Conservation (phyloP, 2,113 vertebrate species). For the Puma concolor region DNA sequence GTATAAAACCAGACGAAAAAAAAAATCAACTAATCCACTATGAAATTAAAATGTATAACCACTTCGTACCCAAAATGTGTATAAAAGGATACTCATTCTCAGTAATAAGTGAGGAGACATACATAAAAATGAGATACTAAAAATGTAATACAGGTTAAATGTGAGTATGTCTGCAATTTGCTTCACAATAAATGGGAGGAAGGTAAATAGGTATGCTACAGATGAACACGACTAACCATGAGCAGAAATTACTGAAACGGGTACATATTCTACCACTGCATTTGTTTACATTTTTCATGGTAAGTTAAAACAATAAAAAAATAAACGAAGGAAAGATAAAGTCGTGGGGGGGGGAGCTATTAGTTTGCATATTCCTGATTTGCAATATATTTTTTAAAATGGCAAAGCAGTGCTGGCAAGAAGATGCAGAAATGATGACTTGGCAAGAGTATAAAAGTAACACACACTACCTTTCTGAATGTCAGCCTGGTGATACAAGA, state of each 20-base stretch:
- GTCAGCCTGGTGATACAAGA: not conserved
- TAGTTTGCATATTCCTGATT: not conserved
- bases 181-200: not conserved
- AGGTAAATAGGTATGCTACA: not conserved
- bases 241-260: not conserved
- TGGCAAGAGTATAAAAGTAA: not conserved
- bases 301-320: not conserved
- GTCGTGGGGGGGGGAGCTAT: not conserved
- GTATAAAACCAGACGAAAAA: not conserved
- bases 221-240: not conserved
- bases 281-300: not conserved
- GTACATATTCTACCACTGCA: not conserved
- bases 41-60: conserved; percentile 39
- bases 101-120: not conserved
- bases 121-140: not conserved
- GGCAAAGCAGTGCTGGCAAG: not conserved
- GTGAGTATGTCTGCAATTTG: not conserved
- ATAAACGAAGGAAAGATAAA: not conserved
- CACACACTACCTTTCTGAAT: not conserved
- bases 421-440: not conserved
- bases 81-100: conserved; percentile 25
- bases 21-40: conserved; percentile 41
- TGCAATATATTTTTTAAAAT: not conserved
- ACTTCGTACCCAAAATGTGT: not conserved
- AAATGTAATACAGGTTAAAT: not conserved